These are phyloP conservation scores for Microctenopoma lineatum DNA, from an alignment of 2,797 vertebrate species.

Conservation along the genomic window DNA sequence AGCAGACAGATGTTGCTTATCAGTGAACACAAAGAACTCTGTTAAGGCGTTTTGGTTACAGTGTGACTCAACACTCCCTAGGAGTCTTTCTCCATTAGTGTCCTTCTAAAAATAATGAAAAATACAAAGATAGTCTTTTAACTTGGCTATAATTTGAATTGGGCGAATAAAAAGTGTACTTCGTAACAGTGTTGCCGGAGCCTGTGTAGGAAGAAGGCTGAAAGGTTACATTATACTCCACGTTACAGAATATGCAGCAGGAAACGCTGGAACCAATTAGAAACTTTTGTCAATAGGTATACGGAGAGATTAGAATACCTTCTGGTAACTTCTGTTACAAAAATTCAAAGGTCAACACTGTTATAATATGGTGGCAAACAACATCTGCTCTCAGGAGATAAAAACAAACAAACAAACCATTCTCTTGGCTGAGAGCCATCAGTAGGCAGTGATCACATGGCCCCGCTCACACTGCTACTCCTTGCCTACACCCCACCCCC, in stretches of 20 bases:
- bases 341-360: neutral
- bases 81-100: constrained; percentile 25
- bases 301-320: neutral
- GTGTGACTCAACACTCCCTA: constrained; percentile 72
- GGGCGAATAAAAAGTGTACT: constrained; percentile 1
- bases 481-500: constrained; percentile 4
- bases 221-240: neutral
- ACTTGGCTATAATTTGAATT: neutral
- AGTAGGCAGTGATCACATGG: constrained; percentile 26
- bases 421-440: constrained; percentile 37
- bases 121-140: constrained; percentile 20
- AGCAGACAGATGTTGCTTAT: constrained; percentile 77
- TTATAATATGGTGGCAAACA: constrained; percentile 2
- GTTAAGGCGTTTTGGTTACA: constrained; percentile 62
- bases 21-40: constrained; percentile 68
- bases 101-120: constrained; percentile 17
- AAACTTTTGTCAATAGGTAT: neutral
- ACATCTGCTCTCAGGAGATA: constrained; percentile 28
- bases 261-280: constrained; percentile 8
- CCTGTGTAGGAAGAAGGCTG: neutral
- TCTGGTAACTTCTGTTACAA: neutral
- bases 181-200: constrained; percentile 10
- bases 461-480: constrained; percentile 14
- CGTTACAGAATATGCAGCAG: neutral
- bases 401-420: constrained; percentile 15